Conservation (phyloP, 1,140 invertebrate species). For the Arion vulgaris region DNA sequence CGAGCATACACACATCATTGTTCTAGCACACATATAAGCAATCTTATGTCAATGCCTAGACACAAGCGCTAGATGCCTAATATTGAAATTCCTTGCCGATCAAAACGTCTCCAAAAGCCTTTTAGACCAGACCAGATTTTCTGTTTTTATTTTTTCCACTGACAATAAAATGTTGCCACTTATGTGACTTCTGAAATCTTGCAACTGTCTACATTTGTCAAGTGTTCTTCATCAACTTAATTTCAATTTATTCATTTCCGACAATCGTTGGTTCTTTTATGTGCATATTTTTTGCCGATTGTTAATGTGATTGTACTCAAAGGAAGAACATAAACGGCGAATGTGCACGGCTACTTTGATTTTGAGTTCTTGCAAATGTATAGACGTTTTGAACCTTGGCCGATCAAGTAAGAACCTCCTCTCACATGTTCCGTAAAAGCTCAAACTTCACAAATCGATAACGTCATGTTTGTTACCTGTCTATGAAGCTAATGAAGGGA, state of each 20-base stretch:
- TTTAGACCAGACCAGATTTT: neutral
- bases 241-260: neutral
- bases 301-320: neutral
- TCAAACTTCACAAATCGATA: neutral
- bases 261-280: neutral
- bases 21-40: no score
- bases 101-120: no score
- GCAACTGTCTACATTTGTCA: neutral
- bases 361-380: neutral
- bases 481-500: neutral
- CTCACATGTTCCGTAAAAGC: neutral
- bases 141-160: neutral
- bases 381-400: neutral
- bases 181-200: neutral
- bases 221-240: neutral
- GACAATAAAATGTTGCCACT: neutral
- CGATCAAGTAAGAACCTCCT: neutral
- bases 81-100: no score
- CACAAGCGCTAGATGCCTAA: no score
- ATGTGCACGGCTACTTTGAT: neutral
- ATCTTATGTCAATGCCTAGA: no score
- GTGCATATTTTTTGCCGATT: neutral
- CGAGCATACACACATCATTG: no score
- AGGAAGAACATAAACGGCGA: neutral
- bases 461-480: neutral